Percentiles rank a stretch among this genome's conserved stretches.
These are phyloP conservation scores for Trachurus trachurus DNA, from an alignment of 2,797 vertebrate genomes.

Conservation along the genomic window DNA sequence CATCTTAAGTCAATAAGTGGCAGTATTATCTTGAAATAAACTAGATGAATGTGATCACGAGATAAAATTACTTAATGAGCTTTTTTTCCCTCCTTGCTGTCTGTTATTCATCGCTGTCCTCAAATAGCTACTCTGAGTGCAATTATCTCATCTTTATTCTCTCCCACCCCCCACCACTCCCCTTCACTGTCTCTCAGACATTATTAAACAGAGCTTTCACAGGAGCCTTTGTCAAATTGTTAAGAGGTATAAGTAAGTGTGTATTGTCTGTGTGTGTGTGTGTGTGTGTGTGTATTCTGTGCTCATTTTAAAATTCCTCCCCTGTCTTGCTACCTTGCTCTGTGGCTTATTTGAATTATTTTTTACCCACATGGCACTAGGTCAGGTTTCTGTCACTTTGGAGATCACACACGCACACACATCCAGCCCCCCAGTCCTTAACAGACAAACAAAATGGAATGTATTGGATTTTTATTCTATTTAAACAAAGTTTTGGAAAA, in stretches of 20 bases:
- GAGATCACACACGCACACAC: constrained; percentile 30
- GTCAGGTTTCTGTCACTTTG: constrained; percentile 62
- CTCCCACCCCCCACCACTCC: constrained; percentile 1
- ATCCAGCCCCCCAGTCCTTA: not conserved
- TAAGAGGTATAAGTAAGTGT: constrained; percentile 41
- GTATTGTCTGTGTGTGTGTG: constrained; percentile 8
- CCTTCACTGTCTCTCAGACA: constrained; percentile 52
- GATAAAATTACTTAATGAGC: constrained; percentile 42
- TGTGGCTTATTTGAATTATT: constrained; percentile 78
- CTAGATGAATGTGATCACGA: constrained; percentile 37
- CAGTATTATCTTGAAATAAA: constrained; percentile 30
- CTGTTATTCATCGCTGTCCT: constrained; percentile 43
- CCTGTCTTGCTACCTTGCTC: constrained; percentile 65
- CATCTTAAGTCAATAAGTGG: constrained; percentile 24
- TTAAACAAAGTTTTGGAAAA: constrained; percentile 11
- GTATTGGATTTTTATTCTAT: constrained; percentile 11
- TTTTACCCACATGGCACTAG: constrained; percentile 67
- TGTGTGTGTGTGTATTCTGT: constrained; percentile 10
- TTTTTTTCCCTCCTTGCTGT: constrained; percentile 28
- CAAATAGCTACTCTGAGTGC: constrained; percentile 54
- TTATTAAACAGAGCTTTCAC: constrained; percentile 68
- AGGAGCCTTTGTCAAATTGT: constrained; percentile 54
- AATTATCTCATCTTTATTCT: constrained; percentile 67
- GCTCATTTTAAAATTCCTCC: constrained; percentile 72
- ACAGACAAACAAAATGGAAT: constrained; percentile 1